These are phyloP conservation scores for Epizoanthus ramosus DNA, from an alignment of 92 coral and sea anemone genomes.

Conservation along the genomic window DNA sequence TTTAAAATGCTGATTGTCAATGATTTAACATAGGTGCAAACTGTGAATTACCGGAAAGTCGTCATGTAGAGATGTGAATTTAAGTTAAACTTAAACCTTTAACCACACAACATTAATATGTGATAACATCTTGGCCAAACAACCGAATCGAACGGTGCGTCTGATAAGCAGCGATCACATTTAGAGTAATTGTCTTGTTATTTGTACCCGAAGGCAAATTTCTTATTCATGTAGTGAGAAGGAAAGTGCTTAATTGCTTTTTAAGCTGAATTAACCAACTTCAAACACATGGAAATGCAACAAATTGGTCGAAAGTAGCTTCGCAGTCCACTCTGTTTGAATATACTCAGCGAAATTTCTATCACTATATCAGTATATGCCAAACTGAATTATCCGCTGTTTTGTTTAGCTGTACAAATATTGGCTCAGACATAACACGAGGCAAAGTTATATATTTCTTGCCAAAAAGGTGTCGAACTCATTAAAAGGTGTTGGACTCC, in stretches of 20 bases:
- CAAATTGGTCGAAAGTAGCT: conserved; percentile 16
- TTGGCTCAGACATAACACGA: neutral
- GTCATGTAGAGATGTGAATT: neutral
- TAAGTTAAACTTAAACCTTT: neutral
- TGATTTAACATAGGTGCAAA: neutral
- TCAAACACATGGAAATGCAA: conserved; percentile 20
- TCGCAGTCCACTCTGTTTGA: neutral
- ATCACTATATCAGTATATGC: neutral
- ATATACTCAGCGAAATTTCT: neutral
- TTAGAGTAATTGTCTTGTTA: conserved; percentile 6
- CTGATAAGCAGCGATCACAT: conserved; percentile 1
- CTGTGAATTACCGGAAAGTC: neutral
- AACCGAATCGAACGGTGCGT: conserved; percentile 20
- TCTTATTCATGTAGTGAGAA: conserved; percentile 6
- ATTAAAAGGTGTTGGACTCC: neutral
- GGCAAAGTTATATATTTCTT: neutral
- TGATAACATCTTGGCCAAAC: conserved; percentile 14
- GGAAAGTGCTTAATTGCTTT: conserved; percentile 30
- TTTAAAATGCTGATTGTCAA: neutral
- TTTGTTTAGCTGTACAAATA: conserved; percentile 15
- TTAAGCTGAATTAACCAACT: conserved; percentile 24
- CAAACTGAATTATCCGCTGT: neutral
- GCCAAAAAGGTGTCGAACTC: conserved; percentile 2
- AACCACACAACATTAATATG: neutral
- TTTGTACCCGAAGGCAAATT: conserved; percentile 36